Evolutionary conservation across 2,797 vertebrate species (phyloP), one percentile per base, ranked within the genome.

Genomic region (Buphagus erythrorhynchus): DNA sequence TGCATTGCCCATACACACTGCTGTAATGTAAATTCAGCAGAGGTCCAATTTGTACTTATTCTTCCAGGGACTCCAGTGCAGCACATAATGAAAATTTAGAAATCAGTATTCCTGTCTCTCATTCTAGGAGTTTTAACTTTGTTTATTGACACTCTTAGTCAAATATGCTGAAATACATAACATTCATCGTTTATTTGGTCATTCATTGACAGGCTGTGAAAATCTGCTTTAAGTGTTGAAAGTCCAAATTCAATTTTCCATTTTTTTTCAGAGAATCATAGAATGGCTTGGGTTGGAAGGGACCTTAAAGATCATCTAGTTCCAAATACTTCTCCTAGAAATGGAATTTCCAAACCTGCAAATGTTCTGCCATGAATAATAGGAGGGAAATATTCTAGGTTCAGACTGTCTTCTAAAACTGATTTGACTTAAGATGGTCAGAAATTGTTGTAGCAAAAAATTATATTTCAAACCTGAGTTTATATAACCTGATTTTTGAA

Each of bases 101-200:
- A 79, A 93, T 96, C 77, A 82, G 46, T 72, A 95, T 92, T 97
- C 96, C 55, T 57, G 24, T 68, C 59, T 88, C 20, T 90, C 84
- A 65, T 92, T 74, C 73, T 88, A 84, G 28, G 28, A 97, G 77
- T 83, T 94, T 79, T 33, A 67, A 40, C 55, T 95, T 88, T 94
- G 26, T 82, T 97, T 97, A 87, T 95, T 73, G 67, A 89, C 33
- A 78, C 5, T 25, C 58, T 87, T 93, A 52, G 72, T 91, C 61
- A 95, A 86, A 94, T 92, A 84, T 91, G 51, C 46, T 92, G 16
- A 73, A 93, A 93, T 72, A 85, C 5, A 67, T 68, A 87, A 63
- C 61, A 77, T 93, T 93, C 78, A 67, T 87, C 42, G 73, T 88
- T 86, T 83, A 38, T 78, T 92, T 80, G 16, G n/a, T 82, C 67